Percentiles rank a stretch among this genome's conserved stretches.
Evolutionary conservation across 2,888 invertebrate genomes (phyloP).

Genomic region (Cryptophagus acutangulus): DNA sequence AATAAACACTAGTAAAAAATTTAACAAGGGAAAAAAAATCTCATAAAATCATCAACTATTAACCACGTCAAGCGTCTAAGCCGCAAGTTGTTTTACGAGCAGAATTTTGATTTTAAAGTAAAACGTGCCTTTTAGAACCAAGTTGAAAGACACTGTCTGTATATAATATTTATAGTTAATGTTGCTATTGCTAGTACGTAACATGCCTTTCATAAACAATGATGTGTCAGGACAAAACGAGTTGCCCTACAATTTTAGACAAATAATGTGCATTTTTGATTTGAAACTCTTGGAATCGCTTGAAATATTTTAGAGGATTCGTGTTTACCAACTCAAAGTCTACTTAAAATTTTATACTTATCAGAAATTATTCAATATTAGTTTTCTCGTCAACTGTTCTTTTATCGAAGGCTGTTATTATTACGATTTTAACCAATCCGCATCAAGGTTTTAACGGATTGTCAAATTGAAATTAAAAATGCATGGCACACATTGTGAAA

Average conservation of each 20-base stretch:
- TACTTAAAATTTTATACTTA: no score
- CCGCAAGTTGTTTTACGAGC: neutral
- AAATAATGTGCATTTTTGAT: constrained; percentile 1
- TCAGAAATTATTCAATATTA: no score
- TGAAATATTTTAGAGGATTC: no score
- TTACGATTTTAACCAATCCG: no score
- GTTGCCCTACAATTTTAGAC: constrained; percentile 1
- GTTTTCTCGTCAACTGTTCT: no score
- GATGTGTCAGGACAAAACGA: constrained; percentile 1
- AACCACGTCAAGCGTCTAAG: neutral
- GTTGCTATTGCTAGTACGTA: neutral
- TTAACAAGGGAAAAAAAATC: no score
- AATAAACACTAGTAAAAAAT: no score
- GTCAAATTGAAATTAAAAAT: no score
- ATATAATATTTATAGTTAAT: neutral
- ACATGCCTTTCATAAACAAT: neutral
- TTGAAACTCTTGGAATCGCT: neutral
- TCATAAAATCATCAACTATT: constrained; percentile 1
- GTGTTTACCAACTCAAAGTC: no score
- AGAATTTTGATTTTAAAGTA: neutral
- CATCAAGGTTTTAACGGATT: no score
- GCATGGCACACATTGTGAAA: no score
- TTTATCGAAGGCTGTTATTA: no score
- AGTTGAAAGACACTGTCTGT: constrained; percentile 2
- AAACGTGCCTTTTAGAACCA: neutral